These are phyloP conservation scores for Cuniculus paca DNA, from an alignment of 2,797 vertebrate genomes.

Conservation along the genomic window DNA sequence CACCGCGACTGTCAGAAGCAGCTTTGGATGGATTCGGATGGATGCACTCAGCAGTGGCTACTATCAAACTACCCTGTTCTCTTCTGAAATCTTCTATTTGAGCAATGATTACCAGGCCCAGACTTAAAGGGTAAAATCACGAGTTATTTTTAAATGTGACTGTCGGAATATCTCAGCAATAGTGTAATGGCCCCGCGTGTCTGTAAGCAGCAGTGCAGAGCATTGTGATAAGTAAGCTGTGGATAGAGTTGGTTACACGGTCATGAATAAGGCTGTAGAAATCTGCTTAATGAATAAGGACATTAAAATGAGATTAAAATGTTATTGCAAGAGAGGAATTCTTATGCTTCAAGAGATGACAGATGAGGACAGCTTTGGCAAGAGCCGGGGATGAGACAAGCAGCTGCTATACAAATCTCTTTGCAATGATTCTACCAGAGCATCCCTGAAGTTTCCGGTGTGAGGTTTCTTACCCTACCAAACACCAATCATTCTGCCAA, in stretches of 20 bases:
- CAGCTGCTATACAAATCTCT: conserved; percentile 55
- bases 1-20: neutral
- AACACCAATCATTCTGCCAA: neutral
- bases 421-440: conserved; percentile 42
- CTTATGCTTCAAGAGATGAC: conserved; percentile 55
- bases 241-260: neutral
- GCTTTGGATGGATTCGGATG: conserved; percentile 19
- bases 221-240: neutral
- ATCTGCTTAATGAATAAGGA: conserved; percentile 48
- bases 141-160: conserved; percentile 52
- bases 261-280: conserved; percentile 43
- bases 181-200: neutral
- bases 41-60: neutral
- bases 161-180: neutral
- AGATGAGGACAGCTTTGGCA: conserved; percentile 50
- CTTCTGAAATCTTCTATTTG: neutral
- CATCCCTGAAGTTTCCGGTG: conserved; percentile 8
- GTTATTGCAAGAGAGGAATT: conserved; percentile 48
- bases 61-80: neutral
- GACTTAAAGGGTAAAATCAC: conserved; percentile 47
- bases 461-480: neutral
- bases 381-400: conserved; percentile 18
- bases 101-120: conserved; percentile 4
- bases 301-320: conserved; percentile 63
- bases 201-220: conserved; percentile 9